phyloP scores from a whole-genome alignment of 1,140 invertebrate species.

The Heliconius hermathena region DNA sequence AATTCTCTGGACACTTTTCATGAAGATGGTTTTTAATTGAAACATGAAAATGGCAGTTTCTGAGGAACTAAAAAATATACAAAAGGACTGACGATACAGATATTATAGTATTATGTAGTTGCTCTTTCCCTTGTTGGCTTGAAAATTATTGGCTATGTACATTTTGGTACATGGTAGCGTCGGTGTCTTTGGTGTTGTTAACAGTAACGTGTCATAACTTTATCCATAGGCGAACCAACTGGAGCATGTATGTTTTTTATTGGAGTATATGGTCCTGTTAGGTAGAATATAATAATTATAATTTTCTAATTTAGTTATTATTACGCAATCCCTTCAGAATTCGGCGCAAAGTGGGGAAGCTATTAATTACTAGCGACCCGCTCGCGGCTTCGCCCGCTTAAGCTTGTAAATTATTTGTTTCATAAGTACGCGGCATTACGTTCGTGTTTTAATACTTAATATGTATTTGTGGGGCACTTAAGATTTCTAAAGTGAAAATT shows the following conservation, averaged over 20 bases:
- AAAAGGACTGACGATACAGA: conserved; percentile 59
- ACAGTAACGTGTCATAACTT: conserved; percentile 88
- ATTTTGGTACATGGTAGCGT: conserved; percentile 51
- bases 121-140: conserved; percentile 48
- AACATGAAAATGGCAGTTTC: conserved; percentile 84
- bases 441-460: no score
- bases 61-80: conserved; percentile 77
- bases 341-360: no score
- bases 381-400: no score
- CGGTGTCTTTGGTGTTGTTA: conserved; percentile 83
- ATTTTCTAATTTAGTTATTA: no score
- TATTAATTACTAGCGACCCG: no score
- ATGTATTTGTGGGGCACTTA: no score
- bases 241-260: conserved; percentile 85
- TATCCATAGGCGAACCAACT: conserved; percentile 89
- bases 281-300: neutral
- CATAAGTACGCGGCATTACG: no score
- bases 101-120: conserved; percentile 53
- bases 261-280: no score
- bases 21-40: conserved; percentile 85
- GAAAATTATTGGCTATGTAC: conserved; percentile 43
- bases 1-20: conserved; percentile 86
- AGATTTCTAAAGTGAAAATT: no score
- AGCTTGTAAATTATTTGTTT: no score
- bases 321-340: no score